A percentile compares a stretch with the other conserved stretches of the same genome.
phyloP scores from a whole-genome alignment of 2,797 vertebrate genomes.

The Spinibarbus caldwelli region DNA sequence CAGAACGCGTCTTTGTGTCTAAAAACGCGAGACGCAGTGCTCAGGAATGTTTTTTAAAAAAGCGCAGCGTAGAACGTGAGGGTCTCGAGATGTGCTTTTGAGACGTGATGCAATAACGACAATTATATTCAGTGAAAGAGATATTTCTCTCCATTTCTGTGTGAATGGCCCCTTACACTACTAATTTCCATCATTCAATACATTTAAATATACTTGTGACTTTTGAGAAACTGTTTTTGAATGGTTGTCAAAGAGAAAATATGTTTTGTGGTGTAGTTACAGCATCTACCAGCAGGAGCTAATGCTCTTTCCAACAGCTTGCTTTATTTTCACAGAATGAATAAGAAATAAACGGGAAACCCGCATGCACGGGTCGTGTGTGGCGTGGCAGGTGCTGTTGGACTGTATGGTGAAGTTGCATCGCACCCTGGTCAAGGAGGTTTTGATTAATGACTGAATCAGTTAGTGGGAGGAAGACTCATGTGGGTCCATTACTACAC shows the following conservation, averaged over 20 bases:
- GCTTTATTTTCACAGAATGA: background rate
- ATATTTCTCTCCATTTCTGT: no score
- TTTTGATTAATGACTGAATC: conserved; percentile 84
- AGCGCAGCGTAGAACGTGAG: no score
- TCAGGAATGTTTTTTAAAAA: no score
- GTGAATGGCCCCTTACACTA: background rate
- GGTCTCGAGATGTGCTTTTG: no score
- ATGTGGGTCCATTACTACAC: conserved; percentile 84
- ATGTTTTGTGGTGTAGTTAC: background rate
- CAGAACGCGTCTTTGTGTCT: no score
- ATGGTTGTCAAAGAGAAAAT: background rate
- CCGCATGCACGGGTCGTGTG: background rate
- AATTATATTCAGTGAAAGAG: no score
- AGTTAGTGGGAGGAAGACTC: conserved; percentile 83
- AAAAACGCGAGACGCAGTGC: no score
- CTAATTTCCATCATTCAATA: background rate
- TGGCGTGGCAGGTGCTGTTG: conserved; percentile 2
- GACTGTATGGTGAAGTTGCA: conserved; percentile 11
- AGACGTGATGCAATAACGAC: no score
- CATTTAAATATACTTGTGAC: background rate
- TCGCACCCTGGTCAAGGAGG: conserved; percentile 31
- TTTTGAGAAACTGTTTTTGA: background rate
- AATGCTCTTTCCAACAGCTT: background rate
- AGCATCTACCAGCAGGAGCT: background rate
- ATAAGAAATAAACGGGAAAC: background rate